Conservation (phyloP, 2,797 vertebrate genomes). For the Anas bernieri region DNA sequence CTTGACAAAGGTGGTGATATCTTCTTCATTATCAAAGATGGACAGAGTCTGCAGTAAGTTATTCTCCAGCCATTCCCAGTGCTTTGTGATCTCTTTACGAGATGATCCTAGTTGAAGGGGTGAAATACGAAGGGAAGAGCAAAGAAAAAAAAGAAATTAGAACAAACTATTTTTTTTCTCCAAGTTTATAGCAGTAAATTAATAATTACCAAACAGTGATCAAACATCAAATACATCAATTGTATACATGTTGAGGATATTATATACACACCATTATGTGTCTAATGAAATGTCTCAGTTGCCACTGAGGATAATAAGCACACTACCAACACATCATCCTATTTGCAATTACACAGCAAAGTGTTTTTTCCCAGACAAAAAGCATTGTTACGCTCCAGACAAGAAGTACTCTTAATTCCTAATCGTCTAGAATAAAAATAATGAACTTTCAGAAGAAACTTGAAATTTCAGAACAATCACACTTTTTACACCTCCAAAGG, state of each 20-base stretch:
- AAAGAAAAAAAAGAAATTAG: not conserved
- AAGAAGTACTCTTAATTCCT: not conserved
- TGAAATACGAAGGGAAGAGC: not conserved
- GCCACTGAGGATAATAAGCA: not conserved
- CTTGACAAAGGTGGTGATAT: conserved; percentile 95
- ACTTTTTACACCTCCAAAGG: not conserved
- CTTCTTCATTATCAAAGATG: conserved; percentile 95
- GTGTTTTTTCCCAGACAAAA: not conserved
- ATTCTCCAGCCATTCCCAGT: conserved; percentile 97
- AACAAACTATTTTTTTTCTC: not conserved
- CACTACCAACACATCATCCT: not conserved
- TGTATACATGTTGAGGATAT: not conserved
- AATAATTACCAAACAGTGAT: not conserved
- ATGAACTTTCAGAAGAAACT: not conserved
- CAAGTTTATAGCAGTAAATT: not conserved
- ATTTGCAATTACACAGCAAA: not conserved
- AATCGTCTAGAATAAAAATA: not conserved
- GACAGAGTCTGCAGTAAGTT: conserved; percentile 95
- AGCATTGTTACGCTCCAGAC: not conserved
- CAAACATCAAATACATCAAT: not conserved
- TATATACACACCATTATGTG: not conserved
- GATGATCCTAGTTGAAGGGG: conserved; percentile 83
- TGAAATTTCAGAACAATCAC: not conserved
- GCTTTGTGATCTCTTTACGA: conserved; percentile 93
- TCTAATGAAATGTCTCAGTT: not conserved